These are phyloP conservation scores for Eremobia ochroleuca DNA, from an alignment of 2,888 invertebrate genomes.

Conservation along the genomic window DNA sequence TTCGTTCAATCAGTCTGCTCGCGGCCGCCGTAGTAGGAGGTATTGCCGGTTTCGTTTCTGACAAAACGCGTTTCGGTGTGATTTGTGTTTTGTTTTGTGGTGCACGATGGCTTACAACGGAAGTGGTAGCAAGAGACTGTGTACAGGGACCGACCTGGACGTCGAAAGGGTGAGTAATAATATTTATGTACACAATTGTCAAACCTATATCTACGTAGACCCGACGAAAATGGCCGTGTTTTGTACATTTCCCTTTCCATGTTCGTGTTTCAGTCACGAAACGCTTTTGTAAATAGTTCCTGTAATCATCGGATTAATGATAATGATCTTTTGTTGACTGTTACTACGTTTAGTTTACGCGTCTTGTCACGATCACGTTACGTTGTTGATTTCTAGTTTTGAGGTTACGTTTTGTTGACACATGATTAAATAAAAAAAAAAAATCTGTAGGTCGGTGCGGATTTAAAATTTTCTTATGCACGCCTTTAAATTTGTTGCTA, in stretches of 20 bases:
- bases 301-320: slow-evolving; percentile 64
- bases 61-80: slow-evolving; percentile 88
- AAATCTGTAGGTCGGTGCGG: slow-evolving; percentile 20
- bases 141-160: slow-evolving; percentile 88
- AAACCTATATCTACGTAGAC: slow-evolving; percentile 78
- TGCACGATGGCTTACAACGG: slow-evolving; percentile 94
- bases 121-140: slow-evolving; percentile 91
- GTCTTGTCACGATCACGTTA: slow-evolving; percentile 83
- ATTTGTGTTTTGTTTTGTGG: slow-evolving; percentile 91
- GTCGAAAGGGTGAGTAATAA: slow-evolving; percentile 88
- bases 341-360: slow-evolving; percentile 67
- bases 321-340: slow-evolving; percentile 67
- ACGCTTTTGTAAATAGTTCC: slow-evolving; percentile 60
- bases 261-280: slow-evolving; percentile 77
- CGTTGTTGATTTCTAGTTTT: slow-evolving; percentile 87
- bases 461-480: slow-evolving; percentile 24
- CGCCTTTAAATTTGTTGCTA: slow-evolving; percentile 30
- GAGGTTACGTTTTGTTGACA: slow-evolving; percentile 89
- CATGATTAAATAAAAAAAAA: slow-evolving; percentile 72
- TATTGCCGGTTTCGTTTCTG: slow-evolving; percentile 75
- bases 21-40: slow-evolving; percentile 79
- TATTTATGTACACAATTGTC: slow-evolving; percentile 72
- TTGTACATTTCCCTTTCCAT: slow-evolving; percentile 83
- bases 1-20: slow-evolving; percentile 86
- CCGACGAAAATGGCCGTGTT: slow-evolving; percentile 90